These are phyloP conservation scores for Tricholauxania praeusta DNA, from an alignment of 2,888 invertebrate genomes.

Conservation along the genomic window DNA sequence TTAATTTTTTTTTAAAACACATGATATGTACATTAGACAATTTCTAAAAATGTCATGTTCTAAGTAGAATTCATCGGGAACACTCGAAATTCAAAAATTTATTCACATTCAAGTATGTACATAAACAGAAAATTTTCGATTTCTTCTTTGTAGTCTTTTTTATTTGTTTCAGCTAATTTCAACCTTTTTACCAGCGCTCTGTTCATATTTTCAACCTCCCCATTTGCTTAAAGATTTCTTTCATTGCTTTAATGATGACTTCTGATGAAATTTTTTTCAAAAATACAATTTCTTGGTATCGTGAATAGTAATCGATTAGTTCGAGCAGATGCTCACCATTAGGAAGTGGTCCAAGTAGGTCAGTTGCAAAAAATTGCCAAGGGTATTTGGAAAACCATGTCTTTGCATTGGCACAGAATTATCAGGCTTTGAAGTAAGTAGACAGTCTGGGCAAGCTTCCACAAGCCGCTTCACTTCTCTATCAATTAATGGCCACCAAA, in stretches of 20 bases:
- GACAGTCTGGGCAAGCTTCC: slow-evolving; percentile 38
- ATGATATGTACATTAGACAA: too few relatives aligned
- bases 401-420: slow-evolving; percentile 38
- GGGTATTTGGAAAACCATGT: slow-evolving; percentile 41
- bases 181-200: slow-evolving; percentile 28
- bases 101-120: too few relatives aligned
- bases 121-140: slow-evolving; percentile 45
- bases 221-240: slow-evolving; percentile 33
- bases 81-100: too few relatives aligned
- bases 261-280: too few relatives aligned
- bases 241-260: too few relatives aligned
- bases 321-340: slow-evolving; percentile 42
- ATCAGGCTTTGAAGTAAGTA: slow-evolving; percentile 37
- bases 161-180: slow-evolving; percentile 37
- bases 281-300: too few relatives aligned
- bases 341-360: slow-evolving; percentile 37
- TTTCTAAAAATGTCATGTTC: too few relatives aligned
- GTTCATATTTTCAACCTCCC: slow-evolving; percentile 38
- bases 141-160: slow-evolving; percentile 40
- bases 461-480: slow-evolving; percentile 30
- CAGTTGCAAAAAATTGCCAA: slow-evolving; percentile 39
- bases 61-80: too few relatives aligned
- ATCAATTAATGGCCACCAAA: slow-evolving; percentile 40
- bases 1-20: too few relatives aligned
- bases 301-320: slow-evolving; percentile 42